Conservation (phyloP, 2,113 vertebrate species). For the Albula goreensis region DNA sequence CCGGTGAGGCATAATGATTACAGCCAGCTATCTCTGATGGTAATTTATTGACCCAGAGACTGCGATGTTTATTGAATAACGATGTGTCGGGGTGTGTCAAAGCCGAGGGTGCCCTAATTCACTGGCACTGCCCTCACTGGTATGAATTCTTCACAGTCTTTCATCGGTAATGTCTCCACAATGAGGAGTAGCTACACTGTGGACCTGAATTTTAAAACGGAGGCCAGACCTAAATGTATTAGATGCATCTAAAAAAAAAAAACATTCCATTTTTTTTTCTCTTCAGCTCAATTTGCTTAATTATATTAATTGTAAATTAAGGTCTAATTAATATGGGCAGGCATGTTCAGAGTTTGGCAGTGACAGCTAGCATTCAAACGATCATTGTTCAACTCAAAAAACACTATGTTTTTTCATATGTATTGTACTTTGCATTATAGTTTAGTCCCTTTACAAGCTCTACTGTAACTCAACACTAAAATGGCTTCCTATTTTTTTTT, state of each 20-base stretch:
- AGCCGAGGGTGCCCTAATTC: neutral
- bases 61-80: conserved; percentile 18
- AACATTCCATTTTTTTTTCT: neutral
- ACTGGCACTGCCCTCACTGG: neutral
- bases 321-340: neutral
- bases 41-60: conserved; percentile 17
- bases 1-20: neutral
- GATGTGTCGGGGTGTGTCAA: neutral
- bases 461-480: neutral
- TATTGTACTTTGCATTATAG: neutral
- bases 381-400: neutral
- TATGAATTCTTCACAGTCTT: conserved; percentile 1
- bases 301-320: neutral
- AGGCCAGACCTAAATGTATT: neutral
- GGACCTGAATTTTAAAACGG: neutral
- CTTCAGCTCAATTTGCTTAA: neutral
- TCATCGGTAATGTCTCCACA: neutral
- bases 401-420: neutral
- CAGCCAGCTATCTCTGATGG: neutral
- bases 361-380: neutral
- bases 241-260: neutral
- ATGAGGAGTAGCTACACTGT: neutral
- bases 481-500: neutral
- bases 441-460: neutral
- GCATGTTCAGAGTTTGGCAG: neutral